phyloP scores from a whole-genome alignment of 1,140 invertebrate species.

The Magallana gigas region DNA sequence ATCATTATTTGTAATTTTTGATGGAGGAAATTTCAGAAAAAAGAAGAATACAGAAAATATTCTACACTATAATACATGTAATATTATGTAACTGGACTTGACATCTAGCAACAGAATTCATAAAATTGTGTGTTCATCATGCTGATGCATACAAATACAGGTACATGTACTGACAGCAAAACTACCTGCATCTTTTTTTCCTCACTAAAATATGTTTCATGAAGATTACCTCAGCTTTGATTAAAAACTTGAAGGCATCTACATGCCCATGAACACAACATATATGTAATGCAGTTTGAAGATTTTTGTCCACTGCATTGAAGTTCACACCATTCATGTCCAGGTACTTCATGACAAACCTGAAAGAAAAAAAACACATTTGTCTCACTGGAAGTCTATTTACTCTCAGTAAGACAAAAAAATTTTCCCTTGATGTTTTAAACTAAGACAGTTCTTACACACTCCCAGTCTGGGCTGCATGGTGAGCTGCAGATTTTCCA shows the following conservation, averaged over 20 bases:
- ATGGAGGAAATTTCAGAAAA: no score
- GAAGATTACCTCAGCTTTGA: slow-evolving; percentile 55
- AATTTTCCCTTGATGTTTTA: no score
- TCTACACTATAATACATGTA: no score
- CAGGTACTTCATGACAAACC: slow-evolving; percentile 67
- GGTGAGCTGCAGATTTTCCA: slow-evolving; percentile 67
- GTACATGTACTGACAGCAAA: no score
- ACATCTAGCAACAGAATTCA: no score
- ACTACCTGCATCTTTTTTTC: no score
- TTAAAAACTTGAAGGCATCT: slow-evolving; percentile 73
- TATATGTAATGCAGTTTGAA: slow-evolving; percentile 72
- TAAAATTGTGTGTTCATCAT: neutral
- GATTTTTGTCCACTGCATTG: slow-evolving; percentile 60
- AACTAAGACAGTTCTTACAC: slow-evolving; percentile 65
- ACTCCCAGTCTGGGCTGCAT: slow-evolving; percentile 74
- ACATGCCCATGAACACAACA: slow-evolving; percentile 71
- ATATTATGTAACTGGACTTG: no score
- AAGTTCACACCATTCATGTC: slow-evolving; percentile 57
- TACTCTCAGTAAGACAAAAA: no score
- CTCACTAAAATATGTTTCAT: no score
- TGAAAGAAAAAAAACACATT: slow-evolving; percentile 50
- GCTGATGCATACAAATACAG: neutral
- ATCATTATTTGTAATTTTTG: no score
- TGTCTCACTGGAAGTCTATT: no score
- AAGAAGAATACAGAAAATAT: no score